Evolutionary conservation across 2,888 invertebrate genomes (phyloP).

Genomic region (Protodeltote pygarga): DNA sequence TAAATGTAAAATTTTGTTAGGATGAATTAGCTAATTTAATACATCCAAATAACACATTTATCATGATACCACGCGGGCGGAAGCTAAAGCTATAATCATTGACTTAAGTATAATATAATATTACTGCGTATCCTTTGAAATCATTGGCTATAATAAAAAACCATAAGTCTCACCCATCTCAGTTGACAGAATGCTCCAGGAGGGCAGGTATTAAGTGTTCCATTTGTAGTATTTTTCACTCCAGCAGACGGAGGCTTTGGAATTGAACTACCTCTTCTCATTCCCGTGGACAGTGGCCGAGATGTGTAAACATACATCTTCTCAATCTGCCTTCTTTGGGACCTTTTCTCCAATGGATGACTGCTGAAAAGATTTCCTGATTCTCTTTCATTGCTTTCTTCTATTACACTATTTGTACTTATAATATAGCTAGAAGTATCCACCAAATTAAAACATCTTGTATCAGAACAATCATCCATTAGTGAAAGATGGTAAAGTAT

Average conservation of each 20-base stretch:
- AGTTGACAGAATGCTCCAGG: conserved; percentile 51
- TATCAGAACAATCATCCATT: conserved; percentile 24
- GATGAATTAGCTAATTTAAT: no score
- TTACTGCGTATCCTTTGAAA: no score
- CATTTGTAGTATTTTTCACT: not conserved
- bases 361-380: not conserved
- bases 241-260: conserved; percentile 13
- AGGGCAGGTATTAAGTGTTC: no score
- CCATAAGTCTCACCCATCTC: conserved; percentile 31
- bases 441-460: conserved; percentile 13
- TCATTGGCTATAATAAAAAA: no score
- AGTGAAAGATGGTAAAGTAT: conserved; percentile 4
- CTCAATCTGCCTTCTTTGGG: conserved; percentile 7
- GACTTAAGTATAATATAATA: no score
- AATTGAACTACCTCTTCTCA: conserved; percentile 22
- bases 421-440: conserved; percentile 30
- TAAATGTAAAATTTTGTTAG: no score
- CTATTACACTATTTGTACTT: not conserved
- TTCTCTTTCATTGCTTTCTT: not conserved
- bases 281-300: conserved; percentile 6
- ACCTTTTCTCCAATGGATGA: conserved; percentile 20
- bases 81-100: no score
- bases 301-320: conserved; percentile 6
- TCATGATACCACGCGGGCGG: no score
- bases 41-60: no score